Percentiles rank a stretch among this genome's conserved stretches.
Evolutionary conservation across 2,113 vertebrate genomes (phyloP).

Genomic region (Lepidothrix coronata): DNA sequence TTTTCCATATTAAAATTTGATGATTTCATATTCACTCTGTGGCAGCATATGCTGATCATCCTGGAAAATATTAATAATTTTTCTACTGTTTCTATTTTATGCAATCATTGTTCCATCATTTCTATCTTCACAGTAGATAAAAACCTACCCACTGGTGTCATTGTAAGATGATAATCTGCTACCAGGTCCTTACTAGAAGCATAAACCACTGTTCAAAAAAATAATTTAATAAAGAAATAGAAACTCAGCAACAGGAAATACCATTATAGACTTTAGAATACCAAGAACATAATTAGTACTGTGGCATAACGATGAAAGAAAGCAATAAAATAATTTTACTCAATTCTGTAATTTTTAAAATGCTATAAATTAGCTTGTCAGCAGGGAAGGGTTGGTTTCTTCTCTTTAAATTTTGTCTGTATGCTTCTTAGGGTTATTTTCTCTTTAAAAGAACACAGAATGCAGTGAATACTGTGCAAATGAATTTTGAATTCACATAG

Average conservation of each 20-base stretch:
- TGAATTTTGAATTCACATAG: neutral
- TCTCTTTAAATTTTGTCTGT: constrained; percentile 3
- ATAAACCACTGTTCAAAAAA: constrained; percentile 32
- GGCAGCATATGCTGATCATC: neutral
- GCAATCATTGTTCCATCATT: neutral
- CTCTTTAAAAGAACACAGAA: neutral
- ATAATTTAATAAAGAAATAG: constrained; percentile 50
- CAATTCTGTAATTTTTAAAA: constrained; percentile 37
- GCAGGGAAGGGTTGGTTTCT: constrained; percentile 1
- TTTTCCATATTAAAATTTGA: constrained; percentile 15
- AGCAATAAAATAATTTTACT: constrained; percentile 49
- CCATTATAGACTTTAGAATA: constrained; percentile 21
- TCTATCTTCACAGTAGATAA: neutral
- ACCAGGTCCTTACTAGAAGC: neutral
- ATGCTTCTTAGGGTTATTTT: neutral
- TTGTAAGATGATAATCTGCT: neutral
- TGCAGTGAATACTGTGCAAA: neutral
- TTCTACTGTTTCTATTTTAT: neutral
- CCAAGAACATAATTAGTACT: constrained; percentile 30
- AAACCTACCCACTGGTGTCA: neutral
- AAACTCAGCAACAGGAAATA: constrained; percentile 10
- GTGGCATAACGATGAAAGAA: constrained; percentile 38
- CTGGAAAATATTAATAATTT: constrained; percentile 36
- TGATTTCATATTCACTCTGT: neutral
- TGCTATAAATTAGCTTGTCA: constrained; percentile 34